A percentile compares a stretch with the other conserved stretches of the same genome.
Conservation (phyloP, 2,888 invertebrate species). For the Oligia strigilis region DNA sequence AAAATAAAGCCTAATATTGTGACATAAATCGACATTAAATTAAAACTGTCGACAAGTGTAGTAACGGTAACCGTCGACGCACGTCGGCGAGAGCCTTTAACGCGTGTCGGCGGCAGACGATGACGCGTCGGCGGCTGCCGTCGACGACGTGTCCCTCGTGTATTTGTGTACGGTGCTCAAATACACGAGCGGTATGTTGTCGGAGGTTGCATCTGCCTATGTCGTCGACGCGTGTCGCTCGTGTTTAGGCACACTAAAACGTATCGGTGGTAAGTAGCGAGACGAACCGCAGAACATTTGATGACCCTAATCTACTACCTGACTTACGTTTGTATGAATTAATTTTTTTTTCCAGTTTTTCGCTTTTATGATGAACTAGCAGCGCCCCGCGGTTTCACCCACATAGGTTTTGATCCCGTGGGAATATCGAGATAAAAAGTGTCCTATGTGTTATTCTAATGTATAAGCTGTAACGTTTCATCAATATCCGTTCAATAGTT, state of each 20-base stretch:
- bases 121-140: background rate
- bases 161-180: background rate
- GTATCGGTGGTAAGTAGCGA: background rate
- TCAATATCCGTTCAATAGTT: too few species aligned
- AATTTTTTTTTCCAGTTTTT: too few species aligned
- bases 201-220: background rate
- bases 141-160: background rate
- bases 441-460: too few species aligned
- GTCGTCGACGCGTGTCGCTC: background rate
- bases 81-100: background rate
- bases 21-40: constrained; percentile 13
- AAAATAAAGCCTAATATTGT: constrained; percentile 26
- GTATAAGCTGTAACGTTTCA: too few species aligned
- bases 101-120: background rate
- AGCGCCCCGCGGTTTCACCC: too few species aligned
- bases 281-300: background rate
- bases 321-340: background rate
- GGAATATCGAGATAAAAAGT: too few species aligned
- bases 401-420: too few species aligned
- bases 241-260: background rate
- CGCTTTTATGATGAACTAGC: too few species aligned
- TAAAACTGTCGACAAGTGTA: background rate
- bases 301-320: background rate
- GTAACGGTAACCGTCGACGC: background rate
- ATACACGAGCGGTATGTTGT: background rate